Evolutionary conservation across 2,797 vertebrate species (phyloP).

Genomic region (Paguma larvata): DNA sequence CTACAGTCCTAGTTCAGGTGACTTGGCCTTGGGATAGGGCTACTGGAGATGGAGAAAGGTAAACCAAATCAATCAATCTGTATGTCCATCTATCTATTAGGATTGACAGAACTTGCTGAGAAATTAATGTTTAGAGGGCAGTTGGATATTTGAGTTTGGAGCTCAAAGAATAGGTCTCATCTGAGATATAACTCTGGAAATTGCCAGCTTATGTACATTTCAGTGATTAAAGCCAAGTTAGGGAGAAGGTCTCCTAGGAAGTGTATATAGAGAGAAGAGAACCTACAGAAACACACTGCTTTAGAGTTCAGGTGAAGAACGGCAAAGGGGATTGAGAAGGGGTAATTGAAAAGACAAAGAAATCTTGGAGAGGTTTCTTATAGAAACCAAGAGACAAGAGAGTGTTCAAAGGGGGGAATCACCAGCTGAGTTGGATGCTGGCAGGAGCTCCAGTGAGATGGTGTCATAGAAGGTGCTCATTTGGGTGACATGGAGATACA

Average conservation of each 20-base stretch:
- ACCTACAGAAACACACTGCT: neutral
- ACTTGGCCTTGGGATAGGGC: neutral
- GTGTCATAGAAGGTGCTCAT: neutral
- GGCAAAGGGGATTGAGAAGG: neutral
- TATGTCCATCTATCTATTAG: neutral
- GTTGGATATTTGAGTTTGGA: neutral
- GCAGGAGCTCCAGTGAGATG: neutral
- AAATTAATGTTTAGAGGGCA: neutral
- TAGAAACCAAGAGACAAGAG: neutral
- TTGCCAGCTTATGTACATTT: neutral
- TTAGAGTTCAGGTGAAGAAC: neutral
- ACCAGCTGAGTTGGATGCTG: neutral
- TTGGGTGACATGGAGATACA: neutral
- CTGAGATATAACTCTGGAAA: neutral
- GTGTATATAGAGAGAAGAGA: neutral
- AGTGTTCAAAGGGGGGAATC: neutral
- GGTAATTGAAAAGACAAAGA: neutral
- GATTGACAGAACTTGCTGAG: neutral
- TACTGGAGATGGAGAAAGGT: neutral
- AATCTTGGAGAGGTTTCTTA: neutral
- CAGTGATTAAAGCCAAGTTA: neutral
- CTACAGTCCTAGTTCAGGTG: neutral
- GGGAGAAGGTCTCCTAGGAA: neutral
- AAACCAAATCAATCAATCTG: neutral
- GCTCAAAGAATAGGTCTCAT: slow-evolving; percentile 3